Base-by-base conservation (phyloP, 2,888 invertebrate species). In the Dione juno region DNA sequence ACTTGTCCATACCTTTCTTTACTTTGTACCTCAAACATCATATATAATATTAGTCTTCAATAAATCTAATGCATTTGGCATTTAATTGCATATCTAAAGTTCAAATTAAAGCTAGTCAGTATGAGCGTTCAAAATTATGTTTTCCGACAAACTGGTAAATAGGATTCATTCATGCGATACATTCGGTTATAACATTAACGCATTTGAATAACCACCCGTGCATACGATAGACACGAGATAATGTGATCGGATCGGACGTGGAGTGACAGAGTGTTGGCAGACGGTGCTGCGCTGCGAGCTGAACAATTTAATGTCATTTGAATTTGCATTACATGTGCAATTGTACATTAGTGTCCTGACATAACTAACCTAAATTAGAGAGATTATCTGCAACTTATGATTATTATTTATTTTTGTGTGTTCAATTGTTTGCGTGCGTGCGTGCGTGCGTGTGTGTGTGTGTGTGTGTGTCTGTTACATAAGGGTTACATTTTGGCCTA, bases 101-200 rank as follows among this genome's bases (percentile, higher is more conserved):
- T 45, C 28, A 61, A 19, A 43, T 43, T 1, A 28, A 5, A 0
- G n/a, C 28, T 21, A 61, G n/a, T 61, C 43, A 28, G 43, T 61
- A 28, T 45, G 28, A 35, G n/a, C 45, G 16, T 14, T 6, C 45
- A 16, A 45, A 28, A 45, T 61, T 28, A 45, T n/a, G 11, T 45
- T 61, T 45, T 16, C n/a, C 61, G 28, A 61, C 61, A 61, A 21
- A 64, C 48, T 50, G 35, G 37, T 64, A 64, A 64, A 64, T 37
- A 64, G 35, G 48, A 64, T n/a, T 57, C 63, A 54, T 37, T 64
- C 37, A 63, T 35, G 40, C 54, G n/a, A 57, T 40, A 37, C 63
- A 57, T 64, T 52, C 19, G 50, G 64, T 64, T 64, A 64, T 64
- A 37, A 48, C 64, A 64, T 64, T 69, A 54, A 54, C 37, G 48